Evolutionary conservation across 2,888 invertebrate species (phyloP), one percentile per base, ranked within the genome.

Genomic region (Mythimna ferrago): DNA sequence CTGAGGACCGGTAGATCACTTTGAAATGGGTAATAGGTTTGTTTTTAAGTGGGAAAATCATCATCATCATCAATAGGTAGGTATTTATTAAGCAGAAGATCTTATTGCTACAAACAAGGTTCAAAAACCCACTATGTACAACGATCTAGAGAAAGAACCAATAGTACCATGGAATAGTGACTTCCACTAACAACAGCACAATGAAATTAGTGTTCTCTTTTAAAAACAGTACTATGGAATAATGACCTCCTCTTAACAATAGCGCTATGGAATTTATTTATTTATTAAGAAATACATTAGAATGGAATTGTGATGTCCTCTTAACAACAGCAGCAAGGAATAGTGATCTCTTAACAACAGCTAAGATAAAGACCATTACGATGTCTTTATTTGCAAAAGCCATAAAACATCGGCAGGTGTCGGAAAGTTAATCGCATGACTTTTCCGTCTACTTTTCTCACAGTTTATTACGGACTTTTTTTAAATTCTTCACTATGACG

Each of bases 401-500:
- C n/a, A 21, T 32, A n/a, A 14, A n/a, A n/a, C 6, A n/a, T 69
- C 26, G 4, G 10, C 69, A 14, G 6, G 56, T 26, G n/a, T 16
- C n/a, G 9, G 51, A 53, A 26, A 44, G 44, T 14, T 44, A 44
- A 44, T 10, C 2, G 38, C 38, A 4, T 0, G 6, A 61, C 19
- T 26, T 44, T 61, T 64, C 16, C 26, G 2, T 32, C 19, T 54
- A 51, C 6, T 48, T 41, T 62, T 14, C 16, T 21, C 19, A 51
- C 35, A 48, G 19, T 61, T 56, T 44, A 32, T 14, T 44, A 32
- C 44, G 5, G 9, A 3, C n/a, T 44, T 71, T 57, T 64, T 66
- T 73, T 0, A 35, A 79, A 80, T 80, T 61, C 53, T 60, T 79
- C 35, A 16, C 19, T 19, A 53, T 35, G 56, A 57, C 66, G 56